phyloP scores from a whole-genome alignment of 2,113 vertebrate genomes.

The Gadus chalcogrammus region DNA sequence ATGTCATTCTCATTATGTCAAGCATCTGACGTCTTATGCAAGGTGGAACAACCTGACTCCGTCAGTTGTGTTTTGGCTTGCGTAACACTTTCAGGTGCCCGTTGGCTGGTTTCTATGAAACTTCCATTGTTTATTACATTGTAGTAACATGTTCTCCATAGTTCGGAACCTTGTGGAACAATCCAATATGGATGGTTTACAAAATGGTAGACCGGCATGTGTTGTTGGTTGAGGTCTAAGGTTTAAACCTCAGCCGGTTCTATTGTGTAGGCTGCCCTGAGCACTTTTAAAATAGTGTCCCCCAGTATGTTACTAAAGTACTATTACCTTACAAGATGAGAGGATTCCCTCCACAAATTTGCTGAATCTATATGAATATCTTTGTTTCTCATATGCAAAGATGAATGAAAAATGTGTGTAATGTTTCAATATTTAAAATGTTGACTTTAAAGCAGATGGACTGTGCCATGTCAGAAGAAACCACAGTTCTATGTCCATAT shows the following conservation, averaged over 20 bases:
- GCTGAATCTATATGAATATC: no score
- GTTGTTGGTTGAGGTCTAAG: not conserved
- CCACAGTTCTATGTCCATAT: no score
- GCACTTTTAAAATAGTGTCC: not conserved
- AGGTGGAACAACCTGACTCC: slow-evolving; percentile 38
- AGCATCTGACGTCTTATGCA: slow-evolving; percentile 59
- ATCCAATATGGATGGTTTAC: not conserved
- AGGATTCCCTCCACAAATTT: no score
- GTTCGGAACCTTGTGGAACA: slow-evolving; percentile 14
- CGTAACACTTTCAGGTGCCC: slow-evolving; percentile 59
- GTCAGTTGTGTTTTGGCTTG: slow-evolving; percentile 23
- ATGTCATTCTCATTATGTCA: slow-evolving; percentile 41
- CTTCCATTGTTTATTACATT: slow-evolving; percentile 83
- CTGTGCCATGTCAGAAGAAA: no score
- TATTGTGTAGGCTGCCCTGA: no score
- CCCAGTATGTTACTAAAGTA: no score
- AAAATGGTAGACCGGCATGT: not conserved
- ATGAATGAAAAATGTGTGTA: no score
- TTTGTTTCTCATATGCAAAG: no score
- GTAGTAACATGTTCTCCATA: slow-evolving; percentile 57
- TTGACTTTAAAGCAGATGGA: no score
- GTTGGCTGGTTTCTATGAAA: slow-evolving; percentile 86
- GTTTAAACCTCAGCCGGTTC: not conserved
- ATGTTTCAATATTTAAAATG: no score
- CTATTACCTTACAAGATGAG: no score